Evolutionary conservation across 1,140 invertebrate species (phyloP).

Genomic region (Geopemphigus sp.): DNA sequence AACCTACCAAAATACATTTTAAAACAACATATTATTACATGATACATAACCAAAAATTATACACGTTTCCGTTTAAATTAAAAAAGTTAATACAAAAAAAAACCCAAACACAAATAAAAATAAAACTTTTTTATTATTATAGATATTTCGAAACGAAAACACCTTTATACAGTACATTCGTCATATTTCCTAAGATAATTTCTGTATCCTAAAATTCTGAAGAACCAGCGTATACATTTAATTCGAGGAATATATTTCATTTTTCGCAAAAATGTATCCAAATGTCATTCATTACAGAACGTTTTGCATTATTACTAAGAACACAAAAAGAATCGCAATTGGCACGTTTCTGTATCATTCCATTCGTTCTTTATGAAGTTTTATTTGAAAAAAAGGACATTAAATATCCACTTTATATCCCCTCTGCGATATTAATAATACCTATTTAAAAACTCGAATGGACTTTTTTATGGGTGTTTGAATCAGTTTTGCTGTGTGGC

Average conservation of each 20-base stretch:
- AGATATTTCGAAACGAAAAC: no score
- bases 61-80: no score
- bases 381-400: slow-evolving; percentile 34
- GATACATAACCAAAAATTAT: no score
- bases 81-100: no score
- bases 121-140: no score
- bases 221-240: no score
- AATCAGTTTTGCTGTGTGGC: slow-evolving; percentile 44
- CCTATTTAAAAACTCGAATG: slow-evolving; percentile 42
- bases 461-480: slow-evolving; percentile 43
- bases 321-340: slow-evolving; percentile 20
- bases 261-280: neutral
- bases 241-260: neutral
- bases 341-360: slow-evolving; percentile 37
- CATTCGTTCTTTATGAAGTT: slow-evolving; percentile 41
- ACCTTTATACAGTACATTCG: no score
- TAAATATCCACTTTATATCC: slow-evolving; percentile 40
- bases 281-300: slow-evolving; percentile 8
- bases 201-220: no score
- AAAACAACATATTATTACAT: no score
- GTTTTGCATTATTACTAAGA: slow-evolving; percentile 7
- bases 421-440: slow-evolving; percentile 30
- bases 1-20: no score
- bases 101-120: no score
- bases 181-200: no score